phyloP scores from a whole-genome alignment of 2,113 vertebrate genomes.

The Bambusicola thoracicus region DNA sequence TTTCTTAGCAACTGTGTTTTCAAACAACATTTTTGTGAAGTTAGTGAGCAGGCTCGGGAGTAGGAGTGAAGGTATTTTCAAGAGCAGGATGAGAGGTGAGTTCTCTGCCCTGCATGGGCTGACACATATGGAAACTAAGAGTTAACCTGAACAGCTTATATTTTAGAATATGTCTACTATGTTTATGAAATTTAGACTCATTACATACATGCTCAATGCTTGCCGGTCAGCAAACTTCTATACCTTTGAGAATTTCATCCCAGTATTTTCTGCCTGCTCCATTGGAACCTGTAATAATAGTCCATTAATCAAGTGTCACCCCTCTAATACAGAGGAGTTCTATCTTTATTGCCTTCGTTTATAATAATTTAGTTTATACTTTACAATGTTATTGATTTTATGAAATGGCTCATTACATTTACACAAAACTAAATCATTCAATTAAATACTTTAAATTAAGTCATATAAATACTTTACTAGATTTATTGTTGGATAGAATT shows the following conservation, averaged over 20 bases:
- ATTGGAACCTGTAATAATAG: constrained; percentile 42
- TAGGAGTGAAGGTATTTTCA: neutral
- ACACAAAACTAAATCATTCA: constrained; percentile 73
- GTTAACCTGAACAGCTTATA: fast-evolving
- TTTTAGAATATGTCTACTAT: fast-evolving
- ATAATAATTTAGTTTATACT: constrained; percentile 74
- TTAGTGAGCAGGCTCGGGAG: neutral
- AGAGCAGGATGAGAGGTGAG: neutral
- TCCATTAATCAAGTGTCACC: constrained; percentile 63
- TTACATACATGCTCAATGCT: neutral
- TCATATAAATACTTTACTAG: constrained; percentile 56
- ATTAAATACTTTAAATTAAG: constrained; percentile 71
- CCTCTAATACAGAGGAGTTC: constrained; percentile 47
- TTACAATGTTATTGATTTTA: constrained; percentile 75
- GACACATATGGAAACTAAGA: fast-evolving
- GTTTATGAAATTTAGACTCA: neutral
- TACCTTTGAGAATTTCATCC: neutral
- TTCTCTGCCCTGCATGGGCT: neutral
- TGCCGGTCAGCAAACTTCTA: neutral
- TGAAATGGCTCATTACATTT: constrained; percentile 72
- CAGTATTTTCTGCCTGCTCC: constrained; percentile 1
- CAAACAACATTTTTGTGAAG: neutral
- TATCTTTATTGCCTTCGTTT: constrained; percentile 72
- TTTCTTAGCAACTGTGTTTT: neutral
- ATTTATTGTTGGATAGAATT: constrained; percentile 53